Evolutionary conservation across 2,888 invertebrate species (phyloP).

Genomic region (Danaus chrysippus): DNA sequence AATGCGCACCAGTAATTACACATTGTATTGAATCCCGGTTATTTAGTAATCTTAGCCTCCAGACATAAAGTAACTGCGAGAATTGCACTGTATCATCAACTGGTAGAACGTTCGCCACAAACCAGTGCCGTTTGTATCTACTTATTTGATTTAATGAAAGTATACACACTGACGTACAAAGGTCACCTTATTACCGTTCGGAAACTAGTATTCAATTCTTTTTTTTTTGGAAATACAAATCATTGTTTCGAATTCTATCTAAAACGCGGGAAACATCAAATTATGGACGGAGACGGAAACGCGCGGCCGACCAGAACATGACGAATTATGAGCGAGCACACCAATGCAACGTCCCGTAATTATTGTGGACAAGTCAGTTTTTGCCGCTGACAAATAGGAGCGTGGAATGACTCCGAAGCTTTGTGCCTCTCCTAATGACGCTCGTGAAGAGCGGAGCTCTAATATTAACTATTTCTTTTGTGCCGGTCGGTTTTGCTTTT

Average conservation of each 20-base stretch:
- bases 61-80: background rate
- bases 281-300: conserved; percentile 72
- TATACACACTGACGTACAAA: background rate
- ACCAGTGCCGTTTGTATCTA: no score
- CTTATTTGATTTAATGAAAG: no score
- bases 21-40: conserved; percentile 3
- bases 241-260: conserved; percentile 54
- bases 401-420: conserved; percentile 72
- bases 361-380: conserved; percentile 78
- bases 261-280: conserved; percentile 73
- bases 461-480: conserved; percentile 78
- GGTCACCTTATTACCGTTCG: background rate
- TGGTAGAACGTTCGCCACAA: no score
- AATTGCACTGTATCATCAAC: no score
- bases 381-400: conserved; percentile 76
- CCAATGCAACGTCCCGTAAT: conserved; percentile 74
- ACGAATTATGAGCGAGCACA: conserved; percentile 74
- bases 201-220: conserved; percentile 10
- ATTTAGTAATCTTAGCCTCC: background rate
- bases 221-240: background rate
- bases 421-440: conserved; percentile 76
- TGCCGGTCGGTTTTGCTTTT: conserved; percentile 60
- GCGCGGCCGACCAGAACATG: conserved; percentile 76
- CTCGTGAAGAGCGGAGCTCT: conserved; percentile 65
- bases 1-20: background rate